These are phyloP conservation scores for Eulemur coronatus DNA, from an alignment of 2,797 vertebrate genomes.

Conservation along the genomic window DNA sequence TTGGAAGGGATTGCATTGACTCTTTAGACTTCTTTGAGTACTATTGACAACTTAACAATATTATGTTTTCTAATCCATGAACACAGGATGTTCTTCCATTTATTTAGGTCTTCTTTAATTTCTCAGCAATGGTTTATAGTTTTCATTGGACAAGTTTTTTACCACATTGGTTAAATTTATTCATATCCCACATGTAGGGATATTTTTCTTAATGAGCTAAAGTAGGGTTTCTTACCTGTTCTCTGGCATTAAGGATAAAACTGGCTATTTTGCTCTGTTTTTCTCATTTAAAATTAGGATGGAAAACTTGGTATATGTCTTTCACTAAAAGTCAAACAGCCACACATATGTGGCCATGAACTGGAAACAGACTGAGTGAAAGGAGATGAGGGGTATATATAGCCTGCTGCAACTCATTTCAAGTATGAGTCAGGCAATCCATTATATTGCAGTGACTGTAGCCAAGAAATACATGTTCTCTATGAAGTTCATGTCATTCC, in stretches of 20 bases:
- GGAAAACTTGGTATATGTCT: conserved; percentile 16
- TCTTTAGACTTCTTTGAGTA: not conserved
- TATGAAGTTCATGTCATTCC: not conserved
- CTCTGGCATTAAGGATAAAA: not conserved
- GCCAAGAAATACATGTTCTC: conserved; percentile 43
- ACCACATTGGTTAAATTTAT: not conserved
- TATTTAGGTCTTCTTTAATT: not conserved
- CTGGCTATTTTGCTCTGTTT: not conserved
- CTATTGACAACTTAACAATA: not conserved
- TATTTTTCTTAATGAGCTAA: not conserved
- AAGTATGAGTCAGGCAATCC: conserved; percentile 16
- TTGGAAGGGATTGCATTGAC: not conserved
- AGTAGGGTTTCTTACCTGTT: not conserved
- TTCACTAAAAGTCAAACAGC: not conserved
- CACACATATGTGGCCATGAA: not conserved
- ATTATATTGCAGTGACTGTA: not conserved
- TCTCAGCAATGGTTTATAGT: not conserved
- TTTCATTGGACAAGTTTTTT: not conserved
- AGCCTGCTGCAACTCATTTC: not conserved
- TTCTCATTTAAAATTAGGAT: conserved; percentile 44
- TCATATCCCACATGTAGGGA: not conserved
- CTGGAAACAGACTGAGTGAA: not conserved
- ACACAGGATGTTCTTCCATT: not conserved
- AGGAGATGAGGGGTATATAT: not conserved
- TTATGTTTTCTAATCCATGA: not conserved